These are phyloP conservation scores for Drosophila infuscata DNA, from an alignment of 2,888 invertebrate genomes.

Conservation along the genomic window DNA sequence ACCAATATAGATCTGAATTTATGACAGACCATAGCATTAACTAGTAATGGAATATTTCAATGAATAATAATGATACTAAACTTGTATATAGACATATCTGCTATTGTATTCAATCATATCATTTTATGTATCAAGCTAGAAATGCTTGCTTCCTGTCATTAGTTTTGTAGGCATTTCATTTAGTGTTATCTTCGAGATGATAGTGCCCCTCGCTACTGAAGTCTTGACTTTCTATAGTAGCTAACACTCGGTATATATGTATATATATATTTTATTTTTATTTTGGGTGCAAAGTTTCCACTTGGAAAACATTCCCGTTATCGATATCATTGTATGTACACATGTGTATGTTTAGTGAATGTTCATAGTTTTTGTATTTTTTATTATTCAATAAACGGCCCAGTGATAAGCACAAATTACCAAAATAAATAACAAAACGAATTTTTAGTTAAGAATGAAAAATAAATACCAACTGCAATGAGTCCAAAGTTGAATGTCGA, in stretches of 20 bases:
- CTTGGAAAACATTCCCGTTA: neutral
- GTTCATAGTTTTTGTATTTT: slow-evolving; percentile 32
- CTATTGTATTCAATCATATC: neutral
- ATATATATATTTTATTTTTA: neutral
- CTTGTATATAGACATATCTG: neutral
- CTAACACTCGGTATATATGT: slow-evolving; percentile 24
- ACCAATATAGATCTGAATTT: slow-evolving; percentile 33
- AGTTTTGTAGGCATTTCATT: slow-evolving; percentile 33
- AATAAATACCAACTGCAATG: slow-evolving; percentile 1
- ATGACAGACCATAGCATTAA: slow-evolving; percentile 1
- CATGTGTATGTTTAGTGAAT: slow-evolving; percentile 3
- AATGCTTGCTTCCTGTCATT: slow-evolving; percentile 26
- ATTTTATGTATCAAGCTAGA: neutral
- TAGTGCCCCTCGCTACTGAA: slow-evolving; percentile 30
- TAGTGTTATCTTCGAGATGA: slow-evolving; percentile 42
- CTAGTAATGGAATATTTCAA: neutral
- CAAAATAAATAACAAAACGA: slow-evolving; percentile 45
- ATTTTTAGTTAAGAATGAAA: slow-evolving; percentile 37
- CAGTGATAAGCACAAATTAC: slow-evolving; percentile 48
- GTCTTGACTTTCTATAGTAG: slow-evolving; percentile 37
- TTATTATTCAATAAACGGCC: slow-evolving; percentile 73
- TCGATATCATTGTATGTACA: slow-evolving; percentile 36
- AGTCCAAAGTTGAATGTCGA: slow-evolving; percentile 54
- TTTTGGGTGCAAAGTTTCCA: slow-evolving; percentile 51
- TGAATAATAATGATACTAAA: neutral